phyloP scores from a whole-genome alignment of 2,797 vertebrate species.

The Tamandua tetradactyla region DNA sequence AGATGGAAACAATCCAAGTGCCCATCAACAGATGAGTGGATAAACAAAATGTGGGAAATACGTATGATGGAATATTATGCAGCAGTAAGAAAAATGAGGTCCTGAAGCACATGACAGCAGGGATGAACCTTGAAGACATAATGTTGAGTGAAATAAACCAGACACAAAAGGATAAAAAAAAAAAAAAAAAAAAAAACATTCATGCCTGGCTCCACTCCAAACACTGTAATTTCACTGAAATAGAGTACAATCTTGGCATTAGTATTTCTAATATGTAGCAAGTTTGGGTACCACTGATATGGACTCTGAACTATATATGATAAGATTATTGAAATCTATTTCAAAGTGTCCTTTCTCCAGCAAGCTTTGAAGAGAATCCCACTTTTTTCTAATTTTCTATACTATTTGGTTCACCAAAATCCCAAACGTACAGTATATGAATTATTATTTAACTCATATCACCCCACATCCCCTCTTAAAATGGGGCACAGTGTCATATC shows the following conservation, averaged over 20 bases:
- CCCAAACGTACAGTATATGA: not conserved
- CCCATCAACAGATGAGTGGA: too few relatives aligned
- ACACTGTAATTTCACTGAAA: not conserved
- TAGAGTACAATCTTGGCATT: not conserved
- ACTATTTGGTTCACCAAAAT: conserved; percentile 29
- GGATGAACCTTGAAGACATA: too few relatives aligned
- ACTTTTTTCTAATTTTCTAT: not conserved
- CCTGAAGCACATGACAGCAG: too few relatives aligned
- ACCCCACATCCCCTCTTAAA: not conserved
- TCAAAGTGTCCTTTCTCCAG: conserved; percentile 13
- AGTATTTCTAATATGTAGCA: not conserved
- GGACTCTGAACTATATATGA: not conserved
- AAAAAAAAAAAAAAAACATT: not conserved
- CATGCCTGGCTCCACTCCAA: not conserved
- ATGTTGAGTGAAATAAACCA: too few relatives aligned
- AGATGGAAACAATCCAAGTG: too few relatives aligned
- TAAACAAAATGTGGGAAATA: too few relatives aligned
- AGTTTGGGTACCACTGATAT: not conserved
- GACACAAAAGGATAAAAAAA: too few relatives aligned
- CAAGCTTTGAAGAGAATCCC: not conserved
- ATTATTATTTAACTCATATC: not conserved
- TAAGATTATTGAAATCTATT: not conserved
- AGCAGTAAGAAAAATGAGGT: too few relatives aligned
- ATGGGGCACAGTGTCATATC: not conserved
- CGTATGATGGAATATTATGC: too few relatives aligned